Evolutionary conservation across 2,888 invertebrate species (phyloP).

Genomic region (Apomyelois bistriatella): DNA sequence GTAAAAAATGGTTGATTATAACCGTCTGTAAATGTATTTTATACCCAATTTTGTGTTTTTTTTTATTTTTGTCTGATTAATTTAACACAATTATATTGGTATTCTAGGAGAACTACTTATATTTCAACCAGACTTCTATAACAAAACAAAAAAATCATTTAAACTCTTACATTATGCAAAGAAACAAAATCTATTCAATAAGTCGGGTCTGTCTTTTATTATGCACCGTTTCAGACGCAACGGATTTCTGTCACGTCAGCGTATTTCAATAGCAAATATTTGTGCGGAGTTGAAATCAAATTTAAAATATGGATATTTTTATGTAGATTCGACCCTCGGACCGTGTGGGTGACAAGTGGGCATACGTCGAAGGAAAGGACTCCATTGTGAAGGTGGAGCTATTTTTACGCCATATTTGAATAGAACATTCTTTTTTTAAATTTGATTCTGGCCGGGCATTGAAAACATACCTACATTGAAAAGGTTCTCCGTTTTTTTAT

Average conservation of each 20-base stretch:
- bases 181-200: conserved; percentile 37
- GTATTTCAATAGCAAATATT: conserved; percentile 78
- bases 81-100: no score
- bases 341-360: conserved; percentile 66
- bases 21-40: no score
- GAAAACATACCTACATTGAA: conserved; percentile 2
- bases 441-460: conserved; percentile 4
- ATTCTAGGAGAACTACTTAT: neutral
- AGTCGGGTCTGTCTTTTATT: conserved; percentile 36
- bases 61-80: no score
- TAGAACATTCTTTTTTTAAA: conserved; percentile 7
- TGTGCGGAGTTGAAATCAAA: conserved; percentile 70
- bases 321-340: conserved; percentile 65
- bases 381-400: conserved; percentile 43
- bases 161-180: conserved; percentile 18
- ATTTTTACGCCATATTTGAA: conserved; percentile 31
- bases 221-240: conserved; percentile 51
- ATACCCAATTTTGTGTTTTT: no score
- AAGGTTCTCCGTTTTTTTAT: neutral
- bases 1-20: no score
- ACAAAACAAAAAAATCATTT: neutral
- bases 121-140: neutral
- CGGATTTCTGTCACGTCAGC: conserved; percentile 73
- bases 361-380: conserved; percentile 47
- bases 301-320: conserved; percentile 76